Evolutionary conservation across 2,888 invertebrate genomes (phyloP), one percentile per base, ranked within the genome.

Genomic region (Bruchidius siliquastri): DNA sequence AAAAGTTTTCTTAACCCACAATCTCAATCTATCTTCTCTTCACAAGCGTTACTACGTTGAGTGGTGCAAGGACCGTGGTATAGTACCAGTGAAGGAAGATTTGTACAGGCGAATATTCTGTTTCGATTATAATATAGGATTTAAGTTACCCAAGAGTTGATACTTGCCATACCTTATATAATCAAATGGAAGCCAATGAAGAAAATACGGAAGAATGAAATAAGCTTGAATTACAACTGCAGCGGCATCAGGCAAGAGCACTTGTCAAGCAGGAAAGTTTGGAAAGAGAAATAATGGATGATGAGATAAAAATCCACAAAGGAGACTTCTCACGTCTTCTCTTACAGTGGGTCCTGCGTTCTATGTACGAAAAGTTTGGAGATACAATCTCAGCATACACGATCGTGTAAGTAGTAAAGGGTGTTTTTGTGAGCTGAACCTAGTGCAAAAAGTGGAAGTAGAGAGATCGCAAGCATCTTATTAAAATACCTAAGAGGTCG

Each of bases 331-430:
- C 21, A 71, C 76, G 2, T 77, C 79, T 6, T 21, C 73, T 21
- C 72, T 78, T 21, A 77, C 73, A 68, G 69, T 70, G 13, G 79
- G 78, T 13, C 70, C 74, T 21, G 77, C 78, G 6, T 80, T 80
- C 76, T 80, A 80, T 69, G 71, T 74, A 21, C 69, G 78, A 67
- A 80, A 79, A 71, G 72, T 74, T 30, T 79, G 79, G 80, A 20
- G 73, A 0, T 80, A 80, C 67, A 79, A 80, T 69, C 71, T 80
- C 0, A 79, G 79, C 20, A 70, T 81, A 18, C 79, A 80, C 68
- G 74, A 81, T 67, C 78, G 78, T 72, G 74, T 30, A 0, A 76
- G 22, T 71, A 75, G 72, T 20, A 68, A 72, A 71, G 76, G 76
- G 10, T 79, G 77, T 79, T 75, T 22, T 72, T 76, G 72, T 75